Conservation (phyloP, 1,140 invertebrate species). For the Rhyzopertha dominica region DNA sequence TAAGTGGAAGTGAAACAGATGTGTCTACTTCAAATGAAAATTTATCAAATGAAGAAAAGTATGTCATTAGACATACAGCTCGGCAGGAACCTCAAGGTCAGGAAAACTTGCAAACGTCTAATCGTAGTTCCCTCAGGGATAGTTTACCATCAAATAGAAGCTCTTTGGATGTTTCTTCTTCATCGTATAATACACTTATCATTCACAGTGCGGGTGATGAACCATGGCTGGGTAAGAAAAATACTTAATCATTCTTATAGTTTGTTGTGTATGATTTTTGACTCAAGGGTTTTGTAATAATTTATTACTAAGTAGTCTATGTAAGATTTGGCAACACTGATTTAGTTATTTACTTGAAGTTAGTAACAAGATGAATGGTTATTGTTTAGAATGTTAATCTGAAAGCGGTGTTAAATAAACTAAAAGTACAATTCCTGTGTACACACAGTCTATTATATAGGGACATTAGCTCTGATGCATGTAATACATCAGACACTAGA, state of each 20-base stretch:
- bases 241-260: slow-evolving; percentile 6
- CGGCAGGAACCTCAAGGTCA: slow-evolving; percentile 90
- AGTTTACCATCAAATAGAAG: slow-evolving; percentile 67
- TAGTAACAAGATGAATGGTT: no score
- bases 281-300: no score
- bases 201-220: slow-evolving; percentile 70
- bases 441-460: no score
- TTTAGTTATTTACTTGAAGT: no score
- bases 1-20: slow-evolving; percentile 85
- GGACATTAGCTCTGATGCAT: no score
- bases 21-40: slow-evolving; percentile 87
- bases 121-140: slow-evolving; percentile 66
- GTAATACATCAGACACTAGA: no score
- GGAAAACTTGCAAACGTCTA: slow-evolving; percentile 66
- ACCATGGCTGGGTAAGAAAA: slow-evolving; percentile 56
- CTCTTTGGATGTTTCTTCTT: slow-evolving; percentile 67
- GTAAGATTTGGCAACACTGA: no score
- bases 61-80: slow-evolving; percentile 74
- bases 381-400: no score
- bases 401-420: no score
- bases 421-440: no score
- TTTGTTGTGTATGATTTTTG: no score
- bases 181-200: slow-evolving; percentile 74
- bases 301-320: no score
- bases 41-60: slow-evolving; percentile 77